Conservation (phyloP, 1,140 invertebrate genomes). For the Drosophila setifemur region DNA sequence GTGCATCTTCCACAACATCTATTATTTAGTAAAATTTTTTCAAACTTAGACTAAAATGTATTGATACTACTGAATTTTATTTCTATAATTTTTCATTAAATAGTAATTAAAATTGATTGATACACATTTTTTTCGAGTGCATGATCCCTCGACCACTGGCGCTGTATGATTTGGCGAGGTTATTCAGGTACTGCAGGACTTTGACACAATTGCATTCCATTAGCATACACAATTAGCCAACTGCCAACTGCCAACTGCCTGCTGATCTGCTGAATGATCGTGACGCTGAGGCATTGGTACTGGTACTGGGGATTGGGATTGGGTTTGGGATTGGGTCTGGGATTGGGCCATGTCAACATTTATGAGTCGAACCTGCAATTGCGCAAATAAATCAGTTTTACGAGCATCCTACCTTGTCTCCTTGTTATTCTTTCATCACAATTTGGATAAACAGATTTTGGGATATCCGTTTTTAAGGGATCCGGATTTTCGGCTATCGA, state of each 20-base stretch:
- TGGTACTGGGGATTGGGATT: too few species aligned
- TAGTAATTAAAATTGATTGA: not conserved
- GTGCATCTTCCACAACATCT: too few species aligned
- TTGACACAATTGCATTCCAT: constrained; percentile 79
- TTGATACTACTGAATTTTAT: too few species aligned
- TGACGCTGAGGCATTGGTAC: too few species aligned
- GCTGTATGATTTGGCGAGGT: constrained; percentile 32
- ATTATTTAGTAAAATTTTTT: too few species aligned
- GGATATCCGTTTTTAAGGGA: not conserved
- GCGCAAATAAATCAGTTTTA: constrained; percentile 59
- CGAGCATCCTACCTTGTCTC: constrained; percentile 31
- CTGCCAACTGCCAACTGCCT: constrained; percentile 24
- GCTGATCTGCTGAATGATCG: constrained; percentile 49
- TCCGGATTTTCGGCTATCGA: constrained; percentile 24
- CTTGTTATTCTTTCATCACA: constrained; percentile 67
- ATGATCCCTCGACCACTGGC: constrained; percentile 15
- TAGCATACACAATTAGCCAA: constrained; percentile 78
- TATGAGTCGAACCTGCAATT: constrained; percentile 49
- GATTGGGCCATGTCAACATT: constrained; percentile 55
- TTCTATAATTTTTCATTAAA: not conserved
- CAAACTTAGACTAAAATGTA: too few species aligned
- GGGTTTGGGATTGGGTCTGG: too few species aligned
- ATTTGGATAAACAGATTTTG: constrained; percentile 37
- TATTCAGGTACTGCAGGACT: constrained; percentile 69
- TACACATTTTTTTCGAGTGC: not conserved